These are phyloP conservation scores for Ascaphus truei DNA, from an alignment of 2,113 vertebrate genomes.

Conservation along the genomic window DNA sequence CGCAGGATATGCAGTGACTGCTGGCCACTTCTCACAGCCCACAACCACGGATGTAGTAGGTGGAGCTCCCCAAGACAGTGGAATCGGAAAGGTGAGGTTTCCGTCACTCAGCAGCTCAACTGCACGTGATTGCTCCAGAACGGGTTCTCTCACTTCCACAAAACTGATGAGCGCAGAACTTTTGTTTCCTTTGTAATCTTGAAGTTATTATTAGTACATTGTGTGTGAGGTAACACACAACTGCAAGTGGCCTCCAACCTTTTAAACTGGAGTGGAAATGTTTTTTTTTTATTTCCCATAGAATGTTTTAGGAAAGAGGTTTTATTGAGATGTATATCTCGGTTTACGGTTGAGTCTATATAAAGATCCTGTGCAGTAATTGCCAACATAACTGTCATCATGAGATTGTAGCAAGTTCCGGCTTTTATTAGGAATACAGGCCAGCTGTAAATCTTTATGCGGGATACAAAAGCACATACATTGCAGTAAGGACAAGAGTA, in stretches of 20 bases:
- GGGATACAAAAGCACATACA: too few species aligned
- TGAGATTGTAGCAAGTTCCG: too few species aligned
- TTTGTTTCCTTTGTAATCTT: background rate
- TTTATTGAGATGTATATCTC: too few species aligned
- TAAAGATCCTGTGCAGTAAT: too few species aligned
- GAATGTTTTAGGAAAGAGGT: too few species aligned
- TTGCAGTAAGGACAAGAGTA: too few species aligned
- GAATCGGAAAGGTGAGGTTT: conserved; percentile 81
- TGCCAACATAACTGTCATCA: too few species aligned
- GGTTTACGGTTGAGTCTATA: too few species aligned
- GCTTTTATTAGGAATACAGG: too few species aligned
- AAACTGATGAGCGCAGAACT: background rate
- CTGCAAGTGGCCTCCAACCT: background rate
- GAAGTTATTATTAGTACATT: conserved; percentile 6
- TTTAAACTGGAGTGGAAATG: too few species aligned
- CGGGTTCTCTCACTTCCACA: conserved; percentile 6
- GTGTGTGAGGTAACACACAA: background rate
- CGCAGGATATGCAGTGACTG: conserved; percentile 89
- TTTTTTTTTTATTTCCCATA: too few species aligned
- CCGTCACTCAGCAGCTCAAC: background rate
- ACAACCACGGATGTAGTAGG: conserved; percentile 81
- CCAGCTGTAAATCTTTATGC: too few species aligned
- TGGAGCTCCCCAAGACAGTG: conserved; percentile 91
- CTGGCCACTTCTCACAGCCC: conserved; percentile 86
- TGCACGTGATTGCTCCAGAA: background rate